Evolutionary conservation across 2,888 invertebrate species (phyloP), one percentile per base, ranked within the genome.

Genomic region (Cephus runcator): DNA sequence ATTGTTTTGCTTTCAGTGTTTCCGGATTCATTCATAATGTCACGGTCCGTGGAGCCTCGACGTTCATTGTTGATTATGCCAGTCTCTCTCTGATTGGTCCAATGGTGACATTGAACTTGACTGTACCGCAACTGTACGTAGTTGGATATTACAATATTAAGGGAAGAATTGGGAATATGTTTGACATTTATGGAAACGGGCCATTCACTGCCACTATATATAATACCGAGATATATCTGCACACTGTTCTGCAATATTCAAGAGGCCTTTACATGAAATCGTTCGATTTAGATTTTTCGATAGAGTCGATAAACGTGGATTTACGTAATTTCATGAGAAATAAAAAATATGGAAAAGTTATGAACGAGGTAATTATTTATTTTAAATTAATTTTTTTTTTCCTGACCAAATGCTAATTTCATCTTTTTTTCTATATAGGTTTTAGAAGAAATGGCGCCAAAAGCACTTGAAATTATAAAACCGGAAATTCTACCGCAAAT

Each of bases 401-500:
- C 56, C 73, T 34, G 11, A 35, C 6, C 11, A 11, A 76, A 23
- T 76, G n/a, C 11, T 12, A 71, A 73, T 30, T 9, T 34, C 4
- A 31, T 23, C 11, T 30, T 76, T 68, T 75, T 79, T 76, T 73
- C 36, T 40, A 1, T 15, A 40, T 79, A 90, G 90, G 90, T 90
- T 23, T 87, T 90, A 33, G 83, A 87, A 73, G 87, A 89, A 69
- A 77, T 90, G 34, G 85, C 86, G 12, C 90, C 90, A 4, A 84
- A 88, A 76, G 87, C 86, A n/a, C 12, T 90, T 69, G 88, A 90
- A 73, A 84, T 89, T 69, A 84, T 90, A 73, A 90, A 90, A 77
- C 90, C 90, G 12, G 90, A 90, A 73, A 81, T 90, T 77, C 78
- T 90, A 75, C 90, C 90, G 11, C 85, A 81, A 35, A 88, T 90